phyloP scores from a whole-genome alignment of 2,888 invertebrate genomes.

The Phragmatobia fuliginosa region DNA sequence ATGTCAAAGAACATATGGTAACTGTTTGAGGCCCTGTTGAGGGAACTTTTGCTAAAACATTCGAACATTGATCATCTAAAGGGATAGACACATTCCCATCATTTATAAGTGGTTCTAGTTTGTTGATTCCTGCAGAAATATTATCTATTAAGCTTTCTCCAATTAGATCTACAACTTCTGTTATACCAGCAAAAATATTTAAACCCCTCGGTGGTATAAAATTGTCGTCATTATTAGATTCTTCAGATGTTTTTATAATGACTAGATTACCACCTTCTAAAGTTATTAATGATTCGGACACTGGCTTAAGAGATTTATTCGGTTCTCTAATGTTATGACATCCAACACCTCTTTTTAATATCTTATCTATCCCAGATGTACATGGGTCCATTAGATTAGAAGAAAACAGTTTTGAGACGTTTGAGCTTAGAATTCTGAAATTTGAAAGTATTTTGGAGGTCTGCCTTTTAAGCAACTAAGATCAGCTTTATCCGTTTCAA shows the following conservation, averaged over 20 bases:
- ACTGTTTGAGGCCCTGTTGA: neutral
- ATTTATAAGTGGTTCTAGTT: neutral
- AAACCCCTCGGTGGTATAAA: constrained; percentile 15
- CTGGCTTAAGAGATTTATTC: neutral
- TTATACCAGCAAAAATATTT: constrained; percentile 3
- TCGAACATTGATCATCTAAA: neutral
- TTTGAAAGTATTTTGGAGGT: constrained; percentile 4
- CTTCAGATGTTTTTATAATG: constrained; percentile 12
- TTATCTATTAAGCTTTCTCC: neutral
- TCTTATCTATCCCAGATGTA: neutral
- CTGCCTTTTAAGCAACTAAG: neutral
- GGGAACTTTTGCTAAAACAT: constrained; percentile 14
- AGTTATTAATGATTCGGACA: neutral
- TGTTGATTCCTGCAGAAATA: neutral
- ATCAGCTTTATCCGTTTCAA: neutral
- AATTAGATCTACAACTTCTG: constrained; percentile 9
- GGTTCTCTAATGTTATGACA: neutral
- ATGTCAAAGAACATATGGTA: neutral
- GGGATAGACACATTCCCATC: neutral
- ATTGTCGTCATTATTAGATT: neutral
- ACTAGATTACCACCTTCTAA: neutral
- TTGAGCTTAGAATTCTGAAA: neutral
- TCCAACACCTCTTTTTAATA: neutral
- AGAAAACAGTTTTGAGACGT: neutral
- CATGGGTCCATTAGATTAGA: neutral